Conservation (phyloP, 2,888 invertebrate genomes). For the Eristalis pertinax region DNA sequence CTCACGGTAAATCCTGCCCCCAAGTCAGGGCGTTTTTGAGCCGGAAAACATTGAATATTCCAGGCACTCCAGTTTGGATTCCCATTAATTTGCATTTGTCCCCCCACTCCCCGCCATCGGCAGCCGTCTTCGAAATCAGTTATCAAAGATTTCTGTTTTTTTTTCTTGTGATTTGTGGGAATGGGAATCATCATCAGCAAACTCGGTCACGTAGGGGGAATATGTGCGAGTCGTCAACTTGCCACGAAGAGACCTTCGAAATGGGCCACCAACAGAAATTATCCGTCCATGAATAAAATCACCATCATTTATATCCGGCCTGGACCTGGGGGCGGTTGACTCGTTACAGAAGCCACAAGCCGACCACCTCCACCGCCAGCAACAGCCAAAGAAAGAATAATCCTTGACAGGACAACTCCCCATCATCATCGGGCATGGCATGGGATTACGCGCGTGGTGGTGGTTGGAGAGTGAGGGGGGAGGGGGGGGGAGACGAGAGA, state of each 20-base stretch:
- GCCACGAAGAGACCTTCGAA: constrained; percentile 57
- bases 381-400: constrained; percentile 14
- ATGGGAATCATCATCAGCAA: constrained; percentile 45
- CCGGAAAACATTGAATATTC: constrained; percentile 49
- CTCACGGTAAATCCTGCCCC: neutral
- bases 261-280: constrained; percentile 59
- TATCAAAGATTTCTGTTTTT: constrained; percentile 44
- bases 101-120: neutral
- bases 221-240: constrained; percentile 69
- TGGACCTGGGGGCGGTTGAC: neutral
- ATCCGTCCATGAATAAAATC: constrained; percentile 69
- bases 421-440: neutral
- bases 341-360: constrained; percentile 22
- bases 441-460: neutral
- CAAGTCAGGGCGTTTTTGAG: constrained; percentile 12
- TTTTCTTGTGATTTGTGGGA: constrained; percentile 12
- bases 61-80: constrained; percentile 35
- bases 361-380: constrained; percentile 5
- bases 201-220: constrained; percentile 64
- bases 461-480: neutral
- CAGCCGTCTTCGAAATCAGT: constrained; percentile 40
- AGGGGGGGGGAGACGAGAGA: constrained; percentile 1
- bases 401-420: constrained; percentile 46
- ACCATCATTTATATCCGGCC: constrained; percentile 62
- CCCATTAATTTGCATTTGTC: constrained; percentile 14